Percentiles rank a stretch among this genome's conserved stretches.
These are phyloP conservation scores for Rhipidura dahli DNA, from an alignment of 2,113 vertebrate genomes.

Conservation along the genomic window DNA sequence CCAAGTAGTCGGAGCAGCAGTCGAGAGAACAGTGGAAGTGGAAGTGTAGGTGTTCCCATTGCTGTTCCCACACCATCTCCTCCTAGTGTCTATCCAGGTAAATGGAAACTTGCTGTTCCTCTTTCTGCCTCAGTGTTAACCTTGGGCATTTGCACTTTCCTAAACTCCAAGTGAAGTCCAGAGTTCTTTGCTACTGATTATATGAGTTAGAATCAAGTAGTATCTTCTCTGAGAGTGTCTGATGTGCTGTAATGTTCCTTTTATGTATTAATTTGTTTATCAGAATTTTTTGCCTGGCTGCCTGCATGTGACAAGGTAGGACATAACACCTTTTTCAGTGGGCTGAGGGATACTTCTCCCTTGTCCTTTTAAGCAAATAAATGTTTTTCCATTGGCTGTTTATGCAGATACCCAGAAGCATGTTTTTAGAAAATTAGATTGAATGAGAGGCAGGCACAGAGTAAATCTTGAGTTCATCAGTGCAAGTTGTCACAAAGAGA, in stretches of 20 bases:
- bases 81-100: slow-evolving; percentile 95
- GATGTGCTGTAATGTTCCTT: background rate
- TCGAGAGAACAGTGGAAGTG: slow-evolving; percentile 97
- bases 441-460: background rate
- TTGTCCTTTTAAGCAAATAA: background rate
- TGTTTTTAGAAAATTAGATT: background rate
- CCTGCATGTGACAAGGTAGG: background rate
- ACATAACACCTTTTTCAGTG: background rate
- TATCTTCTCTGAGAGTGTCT: background rate
- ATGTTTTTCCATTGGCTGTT: background rate
- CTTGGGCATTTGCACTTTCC: background rate
- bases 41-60: slow-evolving; percentile 92
- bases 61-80: slow-evolving; percentile 96
- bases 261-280: background rate
- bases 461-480: background rate
- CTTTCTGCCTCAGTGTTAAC: background rate
- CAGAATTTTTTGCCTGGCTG: background rate
- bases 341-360: background rate
- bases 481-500: background rate
- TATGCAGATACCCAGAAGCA: background rate
- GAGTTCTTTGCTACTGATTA: background rate
- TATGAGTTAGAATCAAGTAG: background rate
- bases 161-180: background rate
- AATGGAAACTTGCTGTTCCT: background rate
- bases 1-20: slow-evolving; percentile 98